Evolutionary conservation across 2,797 vertebrate species (phyloP).

Genomic region (Sebastiscus tertius): DNA sequence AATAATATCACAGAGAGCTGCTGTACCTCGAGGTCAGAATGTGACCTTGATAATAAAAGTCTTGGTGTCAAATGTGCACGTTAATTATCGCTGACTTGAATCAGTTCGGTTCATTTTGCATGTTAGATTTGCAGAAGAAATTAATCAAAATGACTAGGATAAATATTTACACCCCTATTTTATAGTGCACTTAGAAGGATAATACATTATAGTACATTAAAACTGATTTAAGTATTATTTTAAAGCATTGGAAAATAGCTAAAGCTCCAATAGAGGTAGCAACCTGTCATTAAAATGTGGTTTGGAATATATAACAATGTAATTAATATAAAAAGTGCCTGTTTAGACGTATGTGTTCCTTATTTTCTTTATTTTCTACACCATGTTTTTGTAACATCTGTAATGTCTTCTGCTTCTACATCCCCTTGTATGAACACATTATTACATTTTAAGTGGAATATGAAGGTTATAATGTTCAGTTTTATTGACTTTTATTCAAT

Average conservation of each 20-base stretch:
- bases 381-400: too few relatives aligned
- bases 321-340: too few relatives aligned
- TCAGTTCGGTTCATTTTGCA: neutral
- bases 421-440: too few relatives aligned
- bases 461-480: neutral
- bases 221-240: neutral
- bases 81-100: too few relatives aligned
- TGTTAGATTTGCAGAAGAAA: neutral
- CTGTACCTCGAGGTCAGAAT: constrained; percentile 16
- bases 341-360: too few relatives aligned
- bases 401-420: too few relatives aligned
- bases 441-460: neutral
- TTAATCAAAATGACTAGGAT: neutral
- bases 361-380: too few relatives aligned
- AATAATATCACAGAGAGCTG: constrained; percentile 30
- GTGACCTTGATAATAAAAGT: constrained; percentile 16
- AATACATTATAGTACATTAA: too few relatives aligned
- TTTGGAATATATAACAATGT: too few relatives aligned
- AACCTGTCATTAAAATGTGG: too few relatives aligned
- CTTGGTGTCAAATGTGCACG: neutral
- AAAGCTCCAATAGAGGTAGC: too few relatives aligned
- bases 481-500: neutral
- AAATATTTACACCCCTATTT: neutral
- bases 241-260: neutral
- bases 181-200: neutral